Evolutionary conservation across 2,797 vertebrate genomes (phyloP).

Genomic region (Parauchenoglanis ngamensis): DNA sequence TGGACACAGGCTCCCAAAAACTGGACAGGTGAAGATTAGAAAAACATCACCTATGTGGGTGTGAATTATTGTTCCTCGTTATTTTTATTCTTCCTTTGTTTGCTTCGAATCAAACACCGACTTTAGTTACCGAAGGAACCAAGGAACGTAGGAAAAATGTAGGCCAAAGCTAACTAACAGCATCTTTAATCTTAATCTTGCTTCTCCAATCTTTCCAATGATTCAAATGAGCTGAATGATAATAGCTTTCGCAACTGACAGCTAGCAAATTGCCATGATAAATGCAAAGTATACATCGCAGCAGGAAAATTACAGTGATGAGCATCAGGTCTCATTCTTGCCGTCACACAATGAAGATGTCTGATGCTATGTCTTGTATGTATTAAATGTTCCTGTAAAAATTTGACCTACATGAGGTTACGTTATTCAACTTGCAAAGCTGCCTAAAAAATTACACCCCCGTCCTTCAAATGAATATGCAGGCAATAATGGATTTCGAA

Average conservation of each 20-base stretch:
- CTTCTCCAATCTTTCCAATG: not conserved
- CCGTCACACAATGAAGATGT: not conserved
- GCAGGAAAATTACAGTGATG: not conserved
- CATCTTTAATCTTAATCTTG: not conserved
- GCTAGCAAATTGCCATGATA: not conserved
- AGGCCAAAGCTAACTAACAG: not conserved
- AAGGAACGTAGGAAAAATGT: not conserved
- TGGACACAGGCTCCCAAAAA: not conserved
- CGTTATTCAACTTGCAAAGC: not conserved
- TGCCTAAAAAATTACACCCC: conserved; percentile 10
- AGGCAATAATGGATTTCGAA: not conserved
- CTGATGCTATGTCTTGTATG: conserved; percentile 1
- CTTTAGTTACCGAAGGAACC: not conserved
- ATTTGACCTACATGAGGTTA: conserved; percentile 6
- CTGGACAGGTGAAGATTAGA: not conserved
- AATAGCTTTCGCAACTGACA: not conserved
- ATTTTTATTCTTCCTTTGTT: not conserved
- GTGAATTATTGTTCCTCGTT: not conserved
- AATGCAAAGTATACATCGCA: not conserved
- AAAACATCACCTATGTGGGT: not conserved
- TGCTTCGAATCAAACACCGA: not conserved
- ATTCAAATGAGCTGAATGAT: not conserved
- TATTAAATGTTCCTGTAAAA: not conserved
- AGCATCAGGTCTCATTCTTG: not conserved
- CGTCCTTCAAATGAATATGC: not conserved